A percentile compares a stretch with the other conserved stretches of the same genome.
Evolutionary conservation across 1,140 invertebrate species (phyloP).

Genomic region (Sycophaga agraensis): DNA sequence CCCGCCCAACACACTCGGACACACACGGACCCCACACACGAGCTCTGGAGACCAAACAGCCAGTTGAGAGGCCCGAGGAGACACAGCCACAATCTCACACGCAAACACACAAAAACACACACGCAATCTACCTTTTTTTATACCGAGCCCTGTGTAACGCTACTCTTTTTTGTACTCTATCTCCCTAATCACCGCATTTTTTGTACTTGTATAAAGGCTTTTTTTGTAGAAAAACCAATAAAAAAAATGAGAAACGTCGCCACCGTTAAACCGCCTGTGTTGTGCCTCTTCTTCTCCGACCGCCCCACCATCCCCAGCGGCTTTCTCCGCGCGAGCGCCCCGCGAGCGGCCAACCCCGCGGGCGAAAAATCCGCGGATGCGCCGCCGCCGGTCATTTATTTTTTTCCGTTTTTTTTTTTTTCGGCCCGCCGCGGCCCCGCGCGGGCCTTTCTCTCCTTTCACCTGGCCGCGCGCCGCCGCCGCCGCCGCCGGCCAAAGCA

Average conservation of each 20-base stretch:
- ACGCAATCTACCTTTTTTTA: conserved; percentile 51
- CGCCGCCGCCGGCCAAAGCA: no score
- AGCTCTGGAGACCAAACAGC: background rate
- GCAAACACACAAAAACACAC: conserved; percentile 4
- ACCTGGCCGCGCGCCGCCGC: no score
- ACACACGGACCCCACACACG: background rate
- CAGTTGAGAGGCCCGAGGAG: background rate
- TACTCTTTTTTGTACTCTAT: conserved; percentile 27
- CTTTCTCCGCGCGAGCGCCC: no score
- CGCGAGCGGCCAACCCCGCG: no score
- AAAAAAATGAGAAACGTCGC: conserved; percentile 53
- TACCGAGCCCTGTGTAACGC: conserved; percentile 39
- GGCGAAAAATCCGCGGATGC: no score
- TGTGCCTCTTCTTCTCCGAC: no score
- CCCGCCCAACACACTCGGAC: no score
- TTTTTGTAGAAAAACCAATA: conserved; percentile 54
- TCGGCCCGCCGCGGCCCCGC: no score
- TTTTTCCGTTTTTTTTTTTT: no score
- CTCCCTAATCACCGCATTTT: conserved; percentile 53
- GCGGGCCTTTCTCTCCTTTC: no score
- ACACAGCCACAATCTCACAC: background rate
- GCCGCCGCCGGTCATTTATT: no score
- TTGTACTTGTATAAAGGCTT: conserved; percentile 59
- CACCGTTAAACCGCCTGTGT: conserved; percentile 55
- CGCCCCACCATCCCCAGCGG: no score